Evolutionary conservation across 2,113 vertebrate genomes (phyloP).

Genomic region (Podiceps cristatus): DNA sequence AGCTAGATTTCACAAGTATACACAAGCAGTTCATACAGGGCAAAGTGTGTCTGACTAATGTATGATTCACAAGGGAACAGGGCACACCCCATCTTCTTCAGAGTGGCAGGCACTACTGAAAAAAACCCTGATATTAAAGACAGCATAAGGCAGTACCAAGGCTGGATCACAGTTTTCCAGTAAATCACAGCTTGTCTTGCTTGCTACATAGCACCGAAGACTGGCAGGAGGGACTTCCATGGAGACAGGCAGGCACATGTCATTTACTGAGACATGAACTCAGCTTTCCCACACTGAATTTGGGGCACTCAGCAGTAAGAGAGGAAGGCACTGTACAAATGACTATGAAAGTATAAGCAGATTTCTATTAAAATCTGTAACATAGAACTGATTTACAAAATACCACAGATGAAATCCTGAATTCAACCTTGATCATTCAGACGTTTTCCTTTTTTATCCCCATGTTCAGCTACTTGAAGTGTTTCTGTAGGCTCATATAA

Average conservation of each 20-base stretch:
- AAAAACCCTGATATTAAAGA: neutral
- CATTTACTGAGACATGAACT: neutral
- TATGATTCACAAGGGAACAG: conserved; percentile 18
- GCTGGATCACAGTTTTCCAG: neutral
- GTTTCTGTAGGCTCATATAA: neutral
- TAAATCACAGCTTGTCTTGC: neutral
- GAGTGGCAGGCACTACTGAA: neutral
- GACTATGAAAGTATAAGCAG: neutral
- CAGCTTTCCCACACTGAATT: neutral
- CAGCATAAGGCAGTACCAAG: neutral
- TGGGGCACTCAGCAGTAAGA: neutral
- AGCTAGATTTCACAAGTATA: neutral
- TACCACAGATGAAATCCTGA: neutral
- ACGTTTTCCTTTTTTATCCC: neutral
- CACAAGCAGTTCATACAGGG: neutral
- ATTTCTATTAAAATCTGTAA: neutral
- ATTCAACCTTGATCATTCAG: neutral
- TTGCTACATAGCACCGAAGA: neutral
- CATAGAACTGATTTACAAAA: neutral
- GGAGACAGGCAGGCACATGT: neutral
- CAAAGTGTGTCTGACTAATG: conserved; percentile 15
- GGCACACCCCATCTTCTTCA: conserved; percentile 7
- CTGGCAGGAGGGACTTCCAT: neutral
- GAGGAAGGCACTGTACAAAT: neutral
- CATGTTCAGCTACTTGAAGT: neutral